A percentile compares a stretch with the other conserved stretches of the same genome.
phyloP scores from a whole-genome alignment of 2,888 invertebrate genomes.

The Brenthis hecate region DNA sequence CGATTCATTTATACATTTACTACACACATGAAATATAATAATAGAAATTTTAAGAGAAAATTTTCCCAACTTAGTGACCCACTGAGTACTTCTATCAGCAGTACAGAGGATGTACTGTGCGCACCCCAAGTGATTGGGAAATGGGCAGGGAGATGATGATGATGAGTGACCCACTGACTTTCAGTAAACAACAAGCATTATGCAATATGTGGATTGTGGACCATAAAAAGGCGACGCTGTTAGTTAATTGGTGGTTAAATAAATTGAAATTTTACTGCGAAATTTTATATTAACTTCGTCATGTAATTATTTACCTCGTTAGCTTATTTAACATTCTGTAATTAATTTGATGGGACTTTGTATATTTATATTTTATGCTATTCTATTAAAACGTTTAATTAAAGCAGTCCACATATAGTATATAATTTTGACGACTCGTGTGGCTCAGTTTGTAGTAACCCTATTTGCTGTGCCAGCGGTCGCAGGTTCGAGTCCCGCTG shows the following conservation, averaged over 20 bases:
- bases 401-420: not conserved
- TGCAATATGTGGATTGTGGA: not conserved
- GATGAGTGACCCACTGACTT: constrained; percentile 6
- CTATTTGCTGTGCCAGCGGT: too few relatives aligned
- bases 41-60: too few relatives aligned
- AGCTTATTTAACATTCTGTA: constrained; percentile 7
- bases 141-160: too few relatives aligned
- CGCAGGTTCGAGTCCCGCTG: too few relatives aligned
- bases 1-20: too few relatives aligned
- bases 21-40: too few relatives aligned
- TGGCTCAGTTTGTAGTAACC: too few relatives aligned
- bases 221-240: constrained; percentile 5
- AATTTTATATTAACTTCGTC: constrained; percentile 4
- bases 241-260: constrained; percentile 13
- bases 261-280: constrained; percentile 3
- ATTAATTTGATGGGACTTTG: constrained; percentile 9
- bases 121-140: too few relatives aligned
- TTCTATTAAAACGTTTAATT: constrained; percentile 14
- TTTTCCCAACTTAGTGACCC: not conserved
- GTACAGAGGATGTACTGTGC: too few relatives aligned
- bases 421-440: too few relatives aligned
- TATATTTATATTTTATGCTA: constrained; percentile 2
- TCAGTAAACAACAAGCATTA: not conserved
- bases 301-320: constrained; percentile 9
- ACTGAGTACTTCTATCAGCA: too few relatives aligned